Conservation (phyloP, 2,888 invertebrate genomes). For the Nemotelus pantherinus region DNA sequence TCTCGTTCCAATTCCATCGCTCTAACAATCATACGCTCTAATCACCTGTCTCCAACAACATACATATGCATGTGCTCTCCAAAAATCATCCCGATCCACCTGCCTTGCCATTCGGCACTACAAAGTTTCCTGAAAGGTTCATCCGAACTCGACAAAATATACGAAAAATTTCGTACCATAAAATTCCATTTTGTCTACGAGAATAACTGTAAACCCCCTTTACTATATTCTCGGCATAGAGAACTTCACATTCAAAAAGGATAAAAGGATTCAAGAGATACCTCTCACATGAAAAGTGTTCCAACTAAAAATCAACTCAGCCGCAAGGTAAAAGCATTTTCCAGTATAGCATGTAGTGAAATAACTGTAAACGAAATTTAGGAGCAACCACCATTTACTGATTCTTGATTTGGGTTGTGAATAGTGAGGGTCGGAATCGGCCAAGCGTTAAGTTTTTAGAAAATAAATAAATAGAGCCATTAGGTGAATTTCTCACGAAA, state of each 20-base stretch:
- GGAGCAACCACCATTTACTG: slow-evolving; percentile 11
- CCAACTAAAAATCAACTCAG: slow-evolving; percentile 41
- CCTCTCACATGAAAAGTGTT: slow-evolving; percentile 5
- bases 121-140: too few species aligned
- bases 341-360: slow-evolving; percentile 41
- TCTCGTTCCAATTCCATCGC: too few species aligned
- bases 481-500: slow-evolving; percentile 38
- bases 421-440: slow-evolving; percentile 44
- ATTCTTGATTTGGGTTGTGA: background rate
- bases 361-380: slow-evolving; percentile 23
- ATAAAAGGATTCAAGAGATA: slow-evolving; percentile 47
- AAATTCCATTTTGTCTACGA: slow-evolving; percentile 44
- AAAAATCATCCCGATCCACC: too few species aligned
- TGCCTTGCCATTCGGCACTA: too few species aligned
- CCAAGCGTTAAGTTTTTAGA: slow-evolving; percentile 49
- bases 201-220: slow-evolving; percentile 44
- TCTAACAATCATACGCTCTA: too few species aligned
- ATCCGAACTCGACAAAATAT: background rate
- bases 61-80: too few species aligned
- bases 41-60: too few species aligned
- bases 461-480: slow-evolving; percentile 49
- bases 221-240: slow-evolving; percentile 1
- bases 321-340: slow-evolving; percentile 43
- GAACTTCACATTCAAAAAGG: slow-evolving; percentile 32
- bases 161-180: slow-evolving; percentile 41